phyloP scores from a whole-genome alignment of 2,888 invertebrate species.

The Patella ulyssiponensis region DNA sequence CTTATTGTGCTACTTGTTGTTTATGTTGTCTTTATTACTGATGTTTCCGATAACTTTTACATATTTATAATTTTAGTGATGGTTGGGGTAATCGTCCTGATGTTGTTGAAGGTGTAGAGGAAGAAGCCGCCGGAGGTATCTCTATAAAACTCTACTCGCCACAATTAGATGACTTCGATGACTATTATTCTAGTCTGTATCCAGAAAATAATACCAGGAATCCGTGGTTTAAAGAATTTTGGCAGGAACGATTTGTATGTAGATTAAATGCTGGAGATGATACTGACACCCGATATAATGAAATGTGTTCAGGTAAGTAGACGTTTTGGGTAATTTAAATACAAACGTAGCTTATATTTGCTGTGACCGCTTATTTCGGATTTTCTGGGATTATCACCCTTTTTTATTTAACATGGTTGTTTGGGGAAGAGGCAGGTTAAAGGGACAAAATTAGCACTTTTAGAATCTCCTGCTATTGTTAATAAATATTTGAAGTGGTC shows the following conservation, averaged over 20 bases:
- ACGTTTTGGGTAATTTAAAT: no score
- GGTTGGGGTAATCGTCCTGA: slow-evolving; percentile 84
- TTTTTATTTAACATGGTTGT: no score
- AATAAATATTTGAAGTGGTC: no score
- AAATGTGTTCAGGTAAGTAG: slow-evolving; percentile 57
- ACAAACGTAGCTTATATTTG: no score
- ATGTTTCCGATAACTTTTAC: no score
- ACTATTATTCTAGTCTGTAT: slow-evolving; percentile 79
- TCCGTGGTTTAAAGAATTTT: slow-evolving; percentile 84
- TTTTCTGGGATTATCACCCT: no score
- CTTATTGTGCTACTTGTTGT: no score
- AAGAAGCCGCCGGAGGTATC: slow-evolving; percentile 80
- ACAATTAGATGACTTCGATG: slow-evolving; percentile 74
- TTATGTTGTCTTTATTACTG: no score
- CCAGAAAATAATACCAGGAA: slow-evolving; percentile 79
- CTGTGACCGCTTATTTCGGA: no score
- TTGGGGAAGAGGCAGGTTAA: no score
- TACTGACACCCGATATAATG: slow-evolving; percentile 28
- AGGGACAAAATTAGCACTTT: no score
- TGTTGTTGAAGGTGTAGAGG: slow-evolving; percentile 78
- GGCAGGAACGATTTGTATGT: slow-evolving; percentile 82
- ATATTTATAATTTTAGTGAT: slow-evolving; percentile 75
- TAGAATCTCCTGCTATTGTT: no score
- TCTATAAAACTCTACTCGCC: slow-evolving; percentile 85
- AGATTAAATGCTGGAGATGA: slow-evolving; percentile 40